These are phyloP conservation scores for Chrysotoxum bicinctum DNA, from an alignment of 2,888 invertebrate species.

Conservation along the genomic window DNA sequence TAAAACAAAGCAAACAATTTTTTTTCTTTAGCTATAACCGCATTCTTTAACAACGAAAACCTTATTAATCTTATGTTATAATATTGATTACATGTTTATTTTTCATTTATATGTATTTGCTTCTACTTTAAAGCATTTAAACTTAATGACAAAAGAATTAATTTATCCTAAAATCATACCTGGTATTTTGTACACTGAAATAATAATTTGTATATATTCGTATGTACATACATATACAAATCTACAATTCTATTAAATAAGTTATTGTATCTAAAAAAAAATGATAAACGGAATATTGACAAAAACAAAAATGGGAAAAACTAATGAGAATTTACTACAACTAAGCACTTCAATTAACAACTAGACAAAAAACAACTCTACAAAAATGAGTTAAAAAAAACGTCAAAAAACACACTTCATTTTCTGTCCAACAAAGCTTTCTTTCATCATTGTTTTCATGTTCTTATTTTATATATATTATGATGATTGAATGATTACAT, in stretches of 20 bases:
- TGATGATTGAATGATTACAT: constrained; percentile 32
- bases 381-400: constrained; percentile 71
- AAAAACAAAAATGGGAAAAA: constrained; percentile 16
- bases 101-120: background rate
- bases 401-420: constrained; percentile 61
- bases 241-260: background rate
- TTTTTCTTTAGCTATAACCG: background rate
- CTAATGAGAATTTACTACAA: constrained; percentile 33
- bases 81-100: background rate
- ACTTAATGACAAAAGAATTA: background rate
- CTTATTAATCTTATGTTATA: background rate
- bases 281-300: constrained; percentile 18
- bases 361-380: constrained; percentile 73
- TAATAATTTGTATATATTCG: background rate
- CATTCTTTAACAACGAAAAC: background rate
- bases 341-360: constrained; percentile 66
- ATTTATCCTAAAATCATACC: constrained; percentile 43
- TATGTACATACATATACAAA: background rate
- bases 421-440: constrained; percentile 63
- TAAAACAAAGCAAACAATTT: constrained; percentile 7
- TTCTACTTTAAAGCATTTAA: background rate
- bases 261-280: background rate
- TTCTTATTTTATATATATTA: constrained; percentile 20
- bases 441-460: constrained; percentile 38
- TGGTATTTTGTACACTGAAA: constrained; percentile 21